These are phyloP conservation scores for Drosophila testacea DNA, from an alignment of 2,888 invertebrate genomes.

Conservation along the genomic window DNA sequence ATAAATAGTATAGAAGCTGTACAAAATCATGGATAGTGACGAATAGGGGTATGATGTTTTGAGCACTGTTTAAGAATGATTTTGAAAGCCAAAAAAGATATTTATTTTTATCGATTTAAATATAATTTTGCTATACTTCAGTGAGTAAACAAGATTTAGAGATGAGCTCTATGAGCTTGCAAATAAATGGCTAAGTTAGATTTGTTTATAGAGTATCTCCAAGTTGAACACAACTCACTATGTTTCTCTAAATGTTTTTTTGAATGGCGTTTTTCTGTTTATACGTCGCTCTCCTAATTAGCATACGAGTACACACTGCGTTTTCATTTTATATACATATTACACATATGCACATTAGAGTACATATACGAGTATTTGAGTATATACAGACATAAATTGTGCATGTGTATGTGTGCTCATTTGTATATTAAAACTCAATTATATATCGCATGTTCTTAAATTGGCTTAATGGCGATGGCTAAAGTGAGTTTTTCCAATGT, in stretches of 20 bases:
- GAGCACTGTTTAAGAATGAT: too few species aligned
- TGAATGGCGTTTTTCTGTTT: slow-evolving; percentile 29
- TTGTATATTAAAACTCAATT: slow-evolving; percentile 70
- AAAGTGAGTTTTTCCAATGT: slow-evolving; percentile 7
- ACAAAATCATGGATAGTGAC: too few species aligned
- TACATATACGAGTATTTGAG: not conserved
- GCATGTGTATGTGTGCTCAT: slow-evolving; percentile 22
- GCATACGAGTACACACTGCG: not conserved
- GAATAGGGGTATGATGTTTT: too few species aligned
- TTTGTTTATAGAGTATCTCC: not conserved
- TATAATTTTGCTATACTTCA: too few species aligned
- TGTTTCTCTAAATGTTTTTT: not conserved
- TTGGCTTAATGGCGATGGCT: slow-evolving; percentile 37
- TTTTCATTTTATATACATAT: not conserved
- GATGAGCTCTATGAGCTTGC: too few species aligned
- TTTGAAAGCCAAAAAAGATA: too few species aligned
- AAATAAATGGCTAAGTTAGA: not conserved
- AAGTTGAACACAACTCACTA: not conserved
- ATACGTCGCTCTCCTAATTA: slow-evolving; percentile 20
- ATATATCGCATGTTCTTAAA: slow-evolving; percentile 74
- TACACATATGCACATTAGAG: not conserved
- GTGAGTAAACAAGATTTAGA: too few species aligned
- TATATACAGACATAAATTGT: not conserved
- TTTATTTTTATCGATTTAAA: too few species aligned
- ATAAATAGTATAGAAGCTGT: not conserved